These are phyloP conservation scores for Falco naumanni DNA, from an alignment of 2,797 vertebrate species.

Conservation along the genomic window DNA sequence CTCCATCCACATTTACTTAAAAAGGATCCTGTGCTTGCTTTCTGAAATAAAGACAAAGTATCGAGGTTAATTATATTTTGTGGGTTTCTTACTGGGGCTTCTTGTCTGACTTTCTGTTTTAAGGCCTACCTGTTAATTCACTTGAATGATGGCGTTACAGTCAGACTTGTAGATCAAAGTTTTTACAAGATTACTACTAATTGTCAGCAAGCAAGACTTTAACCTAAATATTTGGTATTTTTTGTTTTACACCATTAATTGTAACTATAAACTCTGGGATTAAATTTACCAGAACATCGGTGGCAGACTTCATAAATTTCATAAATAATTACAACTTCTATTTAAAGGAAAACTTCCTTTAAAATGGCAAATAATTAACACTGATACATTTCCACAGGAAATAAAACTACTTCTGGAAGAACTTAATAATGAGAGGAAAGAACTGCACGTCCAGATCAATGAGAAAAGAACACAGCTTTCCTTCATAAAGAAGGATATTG, in stretches of 20 bases:
- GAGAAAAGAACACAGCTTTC: constrained; percentile 79
- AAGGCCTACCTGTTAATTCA: not conserved
- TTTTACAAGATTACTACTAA: not conserved
- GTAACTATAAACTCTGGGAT: not conserved
- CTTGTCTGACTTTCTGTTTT: not conserved
- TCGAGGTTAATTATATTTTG: not conserved
- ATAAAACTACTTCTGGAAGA: constrained; percentile 78
- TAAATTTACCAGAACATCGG: not conserved
- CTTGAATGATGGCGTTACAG: not conserved
- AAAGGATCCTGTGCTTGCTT: not conserved
- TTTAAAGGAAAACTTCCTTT: not conserved
- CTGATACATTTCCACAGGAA: constrained; percentile 73
- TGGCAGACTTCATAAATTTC: not conserved
- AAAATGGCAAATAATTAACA: not conserved
- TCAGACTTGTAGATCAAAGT: not conserved
- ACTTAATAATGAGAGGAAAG: constrained; percentile 80
- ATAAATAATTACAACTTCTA: not conserved
- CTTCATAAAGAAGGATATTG: constrained; percentile 77
- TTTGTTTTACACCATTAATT: not conserved
- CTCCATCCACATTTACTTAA: not conserved
- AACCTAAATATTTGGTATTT: not conserved
- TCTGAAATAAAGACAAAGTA: not conserved
- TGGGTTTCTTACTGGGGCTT: not conserved
- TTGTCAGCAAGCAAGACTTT: not conserved
- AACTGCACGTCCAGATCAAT: constrained; percentile 79